phyloP scores from a whole-genome alignment of 2,113 vertebrate genomes.

The Poeciliopsis occidentalis region DNA sequence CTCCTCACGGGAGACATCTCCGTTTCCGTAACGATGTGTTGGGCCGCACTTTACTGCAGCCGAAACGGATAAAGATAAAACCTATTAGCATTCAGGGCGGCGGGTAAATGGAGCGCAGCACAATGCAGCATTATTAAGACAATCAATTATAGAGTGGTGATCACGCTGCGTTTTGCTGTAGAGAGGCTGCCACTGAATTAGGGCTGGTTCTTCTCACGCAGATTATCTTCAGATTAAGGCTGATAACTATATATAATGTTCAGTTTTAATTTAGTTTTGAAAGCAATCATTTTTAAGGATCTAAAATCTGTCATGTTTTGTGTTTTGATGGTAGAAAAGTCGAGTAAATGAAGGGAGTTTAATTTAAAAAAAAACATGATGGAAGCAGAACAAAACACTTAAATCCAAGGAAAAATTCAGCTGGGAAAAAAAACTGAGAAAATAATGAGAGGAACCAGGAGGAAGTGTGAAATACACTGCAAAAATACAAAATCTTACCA shows the following conservation, averaged over 20 bases:
- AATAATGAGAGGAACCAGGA: too few relatives aligned
- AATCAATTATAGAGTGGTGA: constrained; percentile 56
- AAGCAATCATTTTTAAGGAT: not conserved
- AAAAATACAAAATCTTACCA: too few relatives aligned
- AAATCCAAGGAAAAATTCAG: too few relatives aligned
- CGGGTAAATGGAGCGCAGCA: constrained; percentile 52
- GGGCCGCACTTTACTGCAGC: constrained; percentile 17
- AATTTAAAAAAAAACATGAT: too few relatives aligned
- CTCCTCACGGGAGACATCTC: constrained; percentile 29
- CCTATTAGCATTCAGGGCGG: constrained; percentile 64
- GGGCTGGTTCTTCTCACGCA: not conserved
- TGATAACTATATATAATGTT: not conserved
- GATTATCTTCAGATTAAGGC: not conserved
- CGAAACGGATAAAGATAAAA: constrained; percentile 51
- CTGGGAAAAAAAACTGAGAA: too few relatives aligned
- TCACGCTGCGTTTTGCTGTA: constrained; percentile 29
- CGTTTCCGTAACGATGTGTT: constrained; percentile 21
- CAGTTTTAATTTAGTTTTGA: not conserved
- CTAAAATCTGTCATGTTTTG: not conserved
- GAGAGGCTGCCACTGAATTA: constrained; percentile 3
- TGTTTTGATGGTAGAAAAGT: too few relatives aligned
- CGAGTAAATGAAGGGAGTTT: too few relatives aligned
- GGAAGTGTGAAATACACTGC: too few relatives aligned
- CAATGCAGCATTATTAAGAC: constrained; percentile 64
- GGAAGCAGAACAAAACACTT: too few relatives aligned